Conservation (phyloP, 1,140 invertebrate genomes). For the Drosophila watanabei region DNA sequence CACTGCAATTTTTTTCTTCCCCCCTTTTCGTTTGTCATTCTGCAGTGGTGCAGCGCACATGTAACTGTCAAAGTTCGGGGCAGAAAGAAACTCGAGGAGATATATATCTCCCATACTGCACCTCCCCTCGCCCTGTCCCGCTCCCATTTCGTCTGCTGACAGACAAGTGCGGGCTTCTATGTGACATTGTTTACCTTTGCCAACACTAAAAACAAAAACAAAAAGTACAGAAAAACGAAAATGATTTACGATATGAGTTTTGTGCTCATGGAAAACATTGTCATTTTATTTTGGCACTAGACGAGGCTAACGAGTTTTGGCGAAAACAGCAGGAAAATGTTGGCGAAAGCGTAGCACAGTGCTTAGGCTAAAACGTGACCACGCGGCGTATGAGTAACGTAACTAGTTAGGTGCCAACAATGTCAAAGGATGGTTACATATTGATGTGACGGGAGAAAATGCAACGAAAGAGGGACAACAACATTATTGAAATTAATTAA, state of each 20-base stretch:
- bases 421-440: constrained; percentile 1
- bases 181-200: constrained; percentile 77
- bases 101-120: constrained; percentile 51
- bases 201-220: constrained; percentile 30
- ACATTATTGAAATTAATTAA: neutral
- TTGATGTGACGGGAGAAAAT: neutral
- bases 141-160: constrained; percentile 13
- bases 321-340: constrained; percentile 13
- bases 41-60: constrained; percentile 59
- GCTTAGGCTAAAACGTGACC: constrained; percentile 42
- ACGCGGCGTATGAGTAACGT: constrained; percentile 46
- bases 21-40: constrained; percentile 53
- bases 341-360: constrained; percentile 15
- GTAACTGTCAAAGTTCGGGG: constrained; percentile 66
- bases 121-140: neutral
- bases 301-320: constrained; percentile 45
- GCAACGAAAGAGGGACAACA: neutral
- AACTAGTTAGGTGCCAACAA: constrained; percentile 7
- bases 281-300: constrained; percentile 51
- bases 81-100: constrained; percentile 37
- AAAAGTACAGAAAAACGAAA: constrained; percentile 24
- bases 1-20: constrained; percentile 26
- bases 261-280: constrained; percentile 53
- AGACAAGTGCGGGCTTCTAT: constrained; percentile 61
- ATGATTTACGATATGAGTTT: constrained; percentile 56